Base-by-base conservation (phyloP, 2,113 vertebrate species). In the Rostratula benghalensis region DNA sequence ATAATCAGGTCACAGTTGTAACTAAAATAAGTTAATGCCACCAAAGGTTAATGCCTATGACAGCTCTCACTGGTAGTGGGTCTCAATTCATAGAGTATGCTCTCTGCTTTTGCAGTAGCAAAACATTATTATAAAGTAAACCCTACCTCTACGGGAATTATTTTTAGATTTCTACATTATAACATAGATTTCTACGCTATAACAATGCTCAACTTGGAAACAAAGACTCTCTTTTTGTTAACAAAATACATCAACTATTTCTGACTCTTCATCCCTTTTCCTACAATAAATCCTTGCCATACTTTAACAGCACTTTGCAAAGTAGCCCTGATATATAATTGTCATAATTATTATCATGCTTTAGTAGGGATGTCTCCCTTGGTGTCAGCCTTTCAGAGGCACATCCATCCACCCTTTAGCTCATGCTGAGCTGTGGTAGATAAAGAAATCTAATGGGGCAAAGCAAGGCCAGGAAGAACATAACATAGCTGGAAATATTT, bases 11-110 rank as follows among this genome's bases (percentile, higher is more conserved):
- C 76, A 76, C 45, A 74, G 87, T 92, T 59, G 39, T 39, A 7
- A 82, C 41, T 85, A 82, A 92, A 95, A 96, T 76, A 37, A 39
- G 30, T 87, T 61, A 33, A n/a, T n/a, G n/a, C n/a, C n/a, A n/a
- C n/a, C 77, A 92, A 82, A 96, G 80, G 86, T 92, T 71, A 81
- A 56, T 69, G 83, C 28, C 39, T 84, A 3, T 48, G 81, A 28
- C 31, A 92, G 48, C 37, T 74, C 50, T 85, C 87, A 37, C 9
- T 74, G n/a, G 41, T 57, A 77, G 46, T 21, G 31, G 16, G 63
- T 67, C 67, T 87, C 25, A 76, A 85, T 35, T 74, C 19, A 69
- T 4, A 43, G 59, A n/a, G 14, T 45, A 81, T 78, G 89, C 89
- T 74, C 15, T 75, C 19, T 91, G 33, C n/a, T 89, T 7, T 17